Percentiles rank a stretch among this genome's conserved stretches.
Conservation (phyloP, 2,888 invertebrate genomes). For the Napeogenes inachia region DNA sequence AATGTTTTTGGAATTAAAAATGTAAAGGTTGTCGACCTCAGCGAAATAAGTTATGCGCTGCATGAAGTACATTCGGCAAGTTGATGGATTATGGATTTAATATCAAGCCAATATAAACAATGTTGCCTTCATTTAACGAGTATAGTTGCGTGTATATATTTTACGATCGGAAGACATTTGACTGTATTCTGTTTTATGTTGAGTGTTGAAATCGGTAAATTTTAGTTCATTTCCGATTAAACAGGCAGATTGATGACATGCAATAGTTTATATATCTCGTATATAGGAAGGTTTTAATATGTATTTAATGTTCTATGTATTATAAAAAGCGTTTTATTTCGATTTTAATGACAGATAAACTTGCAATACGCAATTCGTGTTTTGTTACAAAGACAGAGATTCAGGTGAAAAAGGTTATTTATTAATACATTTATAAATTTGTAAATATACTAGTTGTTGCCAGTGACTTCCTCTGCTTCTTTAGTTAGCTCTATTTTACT, state of each 20-base stretch:
- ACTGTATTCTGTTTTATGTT: slow-evolving; percentile 12
- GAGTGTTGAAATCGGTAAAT: slow-evolving; percentile 10
- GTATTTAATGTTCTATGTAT: no score
- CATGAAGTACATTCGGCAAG: slow-evolving; percentile 13
- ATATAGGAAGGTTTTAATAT: no score
- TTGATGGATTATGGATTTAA: slow-evolving; percentile 16
- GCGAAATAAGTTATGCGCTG: slow-evolving; percentile 30
- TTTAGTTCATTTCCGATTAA: slow-evolving; percentile 7
- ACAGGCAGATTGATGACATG: neutral
- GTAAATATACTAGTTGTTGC: no score
- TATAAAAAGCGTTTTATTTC: no score
- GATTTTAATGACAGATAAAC: no score
- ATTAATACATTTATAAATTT: no score
- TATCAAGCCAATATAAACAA: slow-evolving; percentile 23
- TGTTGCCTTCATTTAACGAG: slow-evolving; percentile 20
- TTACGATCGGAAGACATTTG: slow-evolving; percentile 21
- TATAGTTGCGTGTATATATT: slow-evolving; percentile 19
- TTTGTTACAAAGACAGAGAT: no score
- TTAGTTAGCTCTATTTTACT: no score
- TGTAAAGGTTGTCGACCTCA: slow-evolving; percentile 51
- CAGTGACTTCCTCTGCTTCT: no score
- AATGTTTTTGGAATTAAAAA: slow-evolving; percentile 50
- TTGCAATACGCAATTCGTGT: no score
- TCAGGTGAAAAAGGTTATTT: no score
- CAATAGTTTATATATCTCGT: neutral